These are phyloP conservation scores for Colostygia pectinataria DNA, from an alignment of 2,888 invertebrate species.

Conservation along the genomic window DNA sequence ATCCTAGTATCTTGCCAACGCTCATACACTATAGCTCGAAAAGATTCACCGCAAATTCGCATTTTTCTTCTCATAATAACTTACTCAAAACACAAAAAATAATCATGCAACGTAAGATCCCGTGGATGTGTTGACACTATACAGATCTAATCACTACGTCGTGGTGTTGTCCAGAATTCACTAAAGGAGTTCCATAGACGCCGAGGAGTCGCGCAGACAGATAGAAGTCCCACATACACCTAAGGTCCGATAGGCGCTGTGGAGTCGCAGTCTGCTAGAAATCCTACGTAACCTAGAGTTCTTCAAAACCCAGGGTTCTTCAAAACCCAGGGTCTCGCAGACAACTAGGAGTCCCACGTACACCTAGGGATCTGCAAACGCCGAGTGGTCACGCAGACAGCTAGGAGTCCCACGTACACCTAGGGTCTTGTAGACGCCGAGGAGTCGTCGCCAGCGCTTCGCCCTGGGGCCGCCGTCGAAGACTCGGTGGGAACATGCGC, in stretches of 20 bases:
- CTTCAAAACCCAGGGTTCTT: too few relatives aligned
- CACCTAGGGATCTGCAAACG: too few relatives aligned
- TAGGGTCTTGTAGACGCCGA: conserved; percentile 7
- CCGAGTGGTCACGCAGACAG: not conserved
- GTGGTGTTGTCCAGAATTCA: conserved; percentile 15
- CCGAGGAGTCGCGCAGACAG: not conserved
- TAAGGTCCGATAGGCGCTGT: too few relatives aligned
- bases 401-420: conserved; percentile 10
- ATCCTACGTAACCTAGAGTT: too few relatives aligned
- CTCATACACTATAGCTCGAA: too few relatives aligned
- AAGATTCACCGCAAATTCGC: too few relatives aligned
- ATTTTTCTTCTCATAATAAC: too few relatives aligned
- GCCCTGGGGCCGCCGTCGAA: conserved; percentile 55
- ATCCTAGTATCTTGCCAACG: too few relatives aligned
- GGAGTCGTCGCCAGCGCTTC: conserved; percentile 39
- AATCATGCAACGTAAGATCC: conserved; percentile 17
- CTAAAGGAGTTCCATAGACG: conserved; percentile 13
- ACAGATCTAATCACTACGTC: conserved; percentile 27
- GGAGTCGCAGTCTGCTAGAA: too few relatives aligned
- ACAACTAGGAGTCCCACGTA: too few relatives aligned
- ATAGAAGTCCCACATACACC: too few relatives aligned
- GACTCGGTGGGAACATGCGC: conserved; percentile 66
- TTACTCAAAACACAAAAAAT: not conserved
- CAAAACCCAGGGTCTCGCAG: too few relatives aligned
- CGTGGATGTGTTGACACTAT: conserved; percentile 9